Base-by-base conservation (phyloP, 2,888 invertebrate species). In the Epistrophe eligans region DNA sequence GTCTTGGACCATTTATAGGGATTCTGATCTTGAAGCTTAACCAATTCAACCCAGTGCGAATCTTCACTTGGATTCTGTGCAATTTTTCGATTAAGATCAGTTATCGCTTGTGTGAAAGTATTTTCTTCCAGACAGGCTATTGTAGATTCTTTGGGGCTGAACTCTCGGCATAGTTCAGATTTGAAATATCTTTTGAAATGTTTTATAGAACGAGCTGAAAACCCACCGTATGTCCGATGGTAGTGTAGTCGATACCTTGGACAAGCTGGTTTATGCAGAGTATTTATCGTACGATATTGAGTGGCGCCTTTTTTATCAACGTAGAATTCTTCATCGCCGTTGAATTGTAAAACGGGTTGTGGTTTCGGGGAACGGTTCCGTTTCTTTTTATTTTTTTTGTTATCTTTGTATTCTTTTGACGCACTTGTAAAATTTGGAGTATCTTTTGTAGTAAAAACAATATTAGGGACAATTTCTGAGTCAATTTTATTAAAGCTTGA, bases 241-340 rank as follows among this genome's bases (percentile, higher is more conserved):
- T 64, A 79, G 10, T 43, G 13, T 38, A 35, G 32, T 19, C 80
- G 92, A 91, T 94, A 96, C 92, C 93, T 93, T 0, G 96, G 95
- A 72, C 95, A 94, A 0, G 95, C 94, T 2, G 95, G 95, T 74
- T 94, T 94, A 84, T 95, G 94, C 15, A 97, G 93, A 0, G 95
- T 96, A 45, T 94, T 92, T 3, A 96, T 94, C 1, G 92, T 93
- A 58, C 94, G 92, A 91, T 95, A 95, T 67, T 94, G 95, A 67
- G 91, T 93, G 57, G 95, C 95, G 64, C 94, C 91, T 60, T 92
- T 93, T 89, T 93, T 94, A 89, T 96, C 96, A 62, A 94, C 91
- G 89, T 95, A 95, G 91, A 94, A 96, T 84, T 94, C 94, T 15
- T 94, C 92, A 5, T 88, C 89, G 8, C 90, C 91, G 11, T 90